Percentiles rank a stretch among this genome's conserved stretches.
phyloP scores from a whole-genome alignment of 2,797 vertebrate genomes.

The Carduelis carduelis region DNA sequence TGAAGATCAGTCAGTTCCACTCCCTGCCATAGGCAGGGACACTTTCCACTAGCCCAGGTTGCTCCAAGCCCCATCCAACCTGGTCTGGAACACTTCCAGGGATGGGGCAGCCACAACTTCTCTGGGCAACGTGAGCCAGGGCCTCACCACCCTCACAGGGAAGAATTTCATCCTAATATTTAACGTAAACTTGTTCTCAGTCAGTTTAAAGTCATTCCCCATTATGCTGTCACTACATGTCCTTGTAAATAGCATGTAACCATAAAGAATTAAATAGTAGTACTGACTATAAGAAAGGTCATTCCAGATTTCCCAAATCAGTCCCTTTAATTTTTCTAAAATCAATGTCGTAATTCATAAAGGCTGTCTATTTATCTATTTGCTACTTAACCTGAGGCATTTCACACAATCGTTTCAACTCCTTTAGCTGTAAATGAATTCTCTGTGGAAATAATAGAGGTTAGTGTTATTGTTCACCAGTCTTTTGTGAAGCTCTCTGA shows the following conservation, averaged over 20 bases:
- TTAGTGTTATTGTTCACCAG: not conserved
- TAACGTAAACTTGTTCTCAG: not conserved
- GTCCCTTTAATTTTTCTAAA: not conserved
- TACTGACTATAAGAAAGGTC: not conserved
- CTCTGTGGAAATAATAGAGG: slow-evolving; percentile 43
- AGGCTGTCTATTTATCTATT: not conserved
- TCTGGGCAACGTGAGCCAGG: not conserved
- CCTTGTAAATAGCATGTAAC: not conserved
- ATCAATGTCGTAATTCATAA: not conserved
- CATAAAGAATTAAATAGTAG: not conserved
- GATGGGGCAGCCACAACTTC: not conserved
- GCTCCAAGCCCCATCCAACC: not conserved
- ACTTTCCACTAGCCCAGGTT: fast-evolving
- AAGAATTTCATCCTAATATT: not conserved
- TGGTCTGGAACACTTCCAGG: fast-evolving
- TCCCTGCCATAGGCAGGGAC: not conserved
- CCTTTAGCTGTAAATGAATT: slow-evolving; percentile 53
- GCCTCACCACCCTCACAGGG: not conserved
- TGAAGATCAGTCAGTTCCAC: fast-evolving
- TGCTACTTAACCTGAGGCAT: slow-evolving; percentile 17
- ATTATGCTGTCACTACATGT: not conserved
- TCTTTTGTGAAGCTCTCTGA: not conserved
- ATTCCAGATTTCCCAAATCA: not conserved
- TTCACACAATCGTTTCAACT: slow-evolving; percentile 25
- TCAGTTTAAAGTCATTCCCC: not conserved